A percentile compares a stretch with the other conserved stretches of the same genome.
Conservation (phyloP, 2,113 vertebrate species). For the Alligator sinensis region DNA sequence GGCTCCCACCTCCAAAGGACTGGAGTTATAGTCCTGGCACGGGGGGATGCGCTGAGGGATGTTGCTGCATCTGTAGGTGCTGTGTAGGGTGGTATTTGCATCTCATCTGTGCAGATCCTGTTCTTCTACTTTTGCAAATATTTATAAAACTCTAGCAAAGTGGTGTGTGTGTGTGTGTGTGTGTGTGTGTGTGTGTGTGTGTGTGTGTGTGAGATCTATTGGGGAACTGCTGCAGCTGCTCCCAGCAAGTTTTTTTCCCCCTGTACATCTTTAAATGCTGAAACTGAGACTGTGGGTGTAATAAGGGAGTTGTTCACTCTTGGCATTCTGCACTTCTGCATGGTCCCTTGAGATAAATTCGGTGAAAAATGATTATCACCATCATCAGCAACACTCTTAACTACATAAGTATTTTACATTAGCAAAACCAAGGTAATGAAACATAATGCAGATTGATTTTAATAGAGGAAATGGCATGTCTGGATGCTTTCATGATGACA, state of each 20-base stretch:
- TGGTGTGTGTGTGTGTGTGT: background rate
- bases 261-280: constrained; percentile 20
- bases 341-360: constrained; percentile 51
- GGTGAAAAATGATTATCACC: constrained; percentile 28
- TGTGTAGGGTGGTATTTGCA: background rate
- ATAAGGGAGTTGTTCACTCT: constrained; percentile 47
- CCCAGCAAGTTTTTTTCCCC: constrained; percentile 16
- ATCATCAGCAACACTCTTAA: constrained; percentile 15
- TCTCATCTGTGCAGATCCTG: constrained; percentile 14
- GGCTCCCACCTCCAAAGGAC: background rate
- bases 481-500: background rate
- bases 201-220: constrained; percentile 38
- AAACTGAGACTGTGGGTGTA: constrained; percentile 49
- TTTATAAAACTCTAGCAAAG: constrained; percentile 16
- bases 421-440: constrained; percentile 31
- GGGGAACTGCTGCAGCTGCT: constrained; percentile 54
- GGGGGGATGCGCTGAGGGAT: background rate
- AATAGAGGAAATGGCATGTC: background rate
- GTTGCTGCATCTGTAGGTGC: background rate
- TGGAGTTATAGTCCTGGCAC: background rate
- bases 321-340: constrained; percentile 36
- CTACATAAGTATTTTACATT: constrained; percentile 7
- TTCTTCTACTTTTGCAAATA: background rate
- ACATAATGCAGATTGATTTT: constrained; percentile 39
- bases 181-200: no score